phyloP scores from a whole-genome alignment of 1,140 invertebrate species.

The Drosophila saltans region DNA sequence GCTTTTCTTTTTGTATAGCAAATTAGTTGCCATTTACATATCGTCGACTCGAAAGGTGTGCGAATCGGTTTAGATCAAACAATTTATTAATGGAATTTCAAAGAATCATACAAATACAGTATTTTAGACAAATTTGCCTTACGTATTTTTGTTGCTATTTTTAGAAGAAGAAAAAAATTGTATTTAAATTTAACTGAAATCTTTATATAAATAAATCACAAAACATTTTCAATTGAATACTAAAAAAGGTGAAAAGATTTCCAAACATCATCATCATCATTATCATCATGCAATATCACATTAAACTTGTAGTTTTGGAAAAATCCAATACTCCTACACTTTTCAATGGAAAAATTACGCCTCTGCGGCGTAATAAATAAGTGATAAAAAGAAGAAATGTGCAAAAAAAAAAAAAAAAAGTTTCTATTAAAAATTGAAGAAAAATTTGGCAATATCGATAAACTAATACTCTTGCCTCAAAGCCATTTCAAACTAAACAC shows the following conservation, averaged over 20 bases:
- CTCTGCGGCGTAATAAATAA: conserved; percentile 48
- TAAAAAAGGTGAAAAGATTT: conserved; percentile 11
- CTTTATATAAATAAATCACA: conserved; percentile 53
- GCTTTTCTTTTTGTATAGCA: conserved; percentile 24
- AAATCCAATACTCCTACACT: conserved; percentile 13
- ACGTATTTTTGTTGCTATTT: conserved; percentile 31
- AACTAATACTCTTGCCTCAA: no score
- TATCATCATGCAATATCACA: conserved; percentile 1
- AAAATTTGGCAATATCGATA: neutral
- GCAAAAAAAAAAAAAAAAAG: conserved; percentile 16
- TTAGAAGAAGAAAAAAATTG: conserved; percentile 49
- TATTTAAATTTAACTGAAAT: conserved; percentile 39
- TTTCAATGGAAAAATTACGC: conserved; percentile 38
- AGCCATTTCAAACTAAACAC: no score
- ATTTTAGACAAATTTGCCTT: no score
- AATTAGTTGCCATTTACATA: conserved; percentile 61
- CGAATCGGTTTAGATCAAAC: conserved; percentile 27
- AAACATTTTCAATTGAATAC: conserved; percentile 1
- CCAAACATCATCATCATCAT: conserved; percentile 1
- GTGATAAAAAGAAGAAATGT: conserved; percentile 48
- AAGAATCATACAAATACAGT: conserved; percentile 1
- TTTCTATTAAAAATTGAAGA: neutral
- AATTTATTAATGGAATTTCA: conserved; percentile 28
- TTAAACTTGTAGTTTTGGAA: conserved; percentile 12
- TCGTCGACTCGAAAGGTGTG: conserved; percentile 21